Percentiles rank a stretch among this genome's conserved stretches.
phyloP scores from a whole-genome alignment of 1,140 invertebrate species.

The Philopotamus ludificatus region DNA sequence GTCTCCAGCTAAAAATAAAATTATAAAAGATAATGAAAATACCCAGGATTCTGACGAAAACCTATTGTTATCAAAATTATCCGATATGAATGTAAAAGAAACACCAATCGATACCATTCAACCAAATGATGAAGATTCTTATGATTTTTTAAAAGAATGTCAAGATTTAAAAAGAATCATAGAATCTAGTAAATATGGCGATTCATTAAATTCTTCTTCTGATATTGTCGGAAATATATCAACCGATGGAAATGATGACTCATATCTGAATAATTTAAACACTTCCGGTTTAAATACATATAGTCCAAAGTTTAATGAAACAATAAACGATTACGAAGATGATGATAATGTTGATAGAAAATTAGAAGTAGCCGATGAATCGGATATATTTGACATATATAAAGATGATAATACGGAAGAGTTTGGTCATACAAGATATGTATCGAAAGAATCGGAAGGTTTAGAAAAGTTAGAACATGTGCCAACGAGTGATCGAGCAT shows the following conservation, averaged over 20 bases:
- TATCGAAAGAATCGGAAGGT: no score
- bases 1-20: no score
- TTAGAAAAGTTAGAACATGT: slow-evolving; percentile 25
- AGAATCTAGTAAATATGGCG: slow-evolving; percentile 17
- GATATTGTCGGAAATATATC: background rate
- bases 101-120: background rate
- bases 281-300: background rate
- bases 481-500: slow-evolving; percentile 22
- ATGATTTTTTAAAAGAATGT: slow-evolving; percentile 42
- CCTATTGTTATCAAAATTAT: no score
- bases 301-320: slow-evolving; percentile 5
- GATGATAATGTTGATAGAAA: slow-evolving; percentile 36
- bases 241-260: background rate
- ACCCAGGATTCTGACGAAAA: no score
- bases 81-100: no score
- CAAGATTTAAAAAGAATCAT: slow-evolving; percentile 26
- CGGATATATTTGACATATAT: slow-evolving; percentile 50
- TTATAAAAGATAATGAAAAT: no score
- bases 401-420: slow-evolving; percentile 50
- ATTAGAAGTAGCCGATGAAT: slow-evolving; percentile 45
- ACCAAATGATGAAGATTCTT: slow-evolving; percentile 25
- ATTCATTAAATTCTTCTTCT: slow-evolving; percentile 7
- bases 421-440: slow-evolving; percentile 51
- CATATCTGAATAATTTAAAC: slow-evolving; percentile 31
- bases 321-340: slow-evolving; percentile 1